Base-by-base conservation (phyloP, 2,888 invertebrate genomes). In the Drosophila aldrichi region DNA sequence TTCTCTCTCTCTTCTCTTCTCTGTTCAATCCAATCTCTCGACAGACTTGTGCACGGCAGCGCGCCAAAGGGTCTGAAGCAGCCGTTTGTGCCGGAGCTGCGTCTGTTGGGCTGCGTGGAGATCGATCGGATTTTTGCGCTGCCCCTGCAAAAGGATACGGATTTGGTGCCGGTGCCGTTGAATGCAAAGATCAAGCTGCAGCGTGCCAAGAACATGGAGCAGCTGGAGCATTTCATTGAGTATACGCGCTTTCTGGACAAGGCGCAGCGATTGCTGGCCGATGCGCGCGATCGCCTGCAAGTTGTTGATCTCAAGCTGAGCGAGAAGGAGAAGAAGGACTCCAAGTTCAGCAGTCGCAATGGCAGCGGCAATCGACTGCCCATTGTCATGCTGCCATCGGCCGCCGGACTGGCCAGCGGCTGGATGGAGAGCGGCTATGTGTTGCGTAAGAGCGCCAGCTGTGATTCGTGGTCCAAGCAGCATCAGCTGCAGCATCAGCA, bases 131-230 rank as follows among this genome's bases (percentile, higher is more conserved):
- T 97, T 4, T 97, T 97, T 89, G 97, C 97, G 32, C 93, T 97
- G 86, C 97, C 97, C 1, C 93, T 97, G 70, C 97, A 97, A 87
- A 96, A 97, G 93, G 96, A 96, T 92, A 95, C 95, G 32, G 96
- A 96, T 60, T 94, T 98, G 77, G 95, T 97, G 66, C 96, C 97
- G 59, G 94, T 98, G 84, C 98, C 98, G 18, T 94, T 97, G 61
- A 96, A 97, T 56, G 97, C 97, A 1, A 97, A 97, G 44, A 93
- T 98, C 29, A 97, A 97, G 93, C 94, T 98, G 91, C 95, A 97
- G 90, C 95, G 95, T 82, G 96, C 96, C 77, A 95, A 96, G 91
- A 97, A 97, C 91, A 96, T 97, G 91, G 97, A 97, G 43, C 96
- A 96, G 72, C 94, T 97, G 57, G 95, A 95, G 91, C 94, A 95